phyloP scores from a whole-genome alignment of 2,888 invertebrate species.

The Dryocosmus kuriphilus region DNA sequence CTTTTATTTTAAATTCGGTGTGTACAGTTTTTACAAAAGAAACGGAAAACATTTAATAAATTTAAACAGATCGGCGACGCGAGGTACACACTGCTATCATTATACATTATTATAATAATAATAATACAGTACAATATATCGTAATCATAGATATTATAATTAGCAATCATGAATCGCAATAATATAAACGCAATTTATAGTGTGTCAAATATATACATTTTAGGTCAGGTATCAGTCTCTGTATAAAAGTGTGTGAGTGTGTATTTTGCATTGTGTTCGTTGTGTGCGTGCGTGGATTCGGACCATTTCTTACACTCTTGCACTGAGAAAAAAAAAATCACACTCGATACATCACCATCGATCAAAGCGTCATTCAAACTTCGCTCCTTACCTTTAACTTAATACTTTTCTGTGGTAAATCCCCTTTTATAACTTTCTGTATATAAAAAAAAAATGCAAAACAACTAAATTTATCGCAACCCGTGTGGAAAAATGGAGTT shows the following conservation, averaged over 20 bases:
- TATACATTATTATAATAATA: conserved; percentile 60
- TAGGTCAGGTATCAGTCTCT: conserved; percentile 72
- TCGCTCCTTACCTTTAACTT: conserved; percentile 3
- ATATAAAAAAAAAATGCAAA: not conserved
- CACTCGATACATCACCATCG: conserved; percentile 36
- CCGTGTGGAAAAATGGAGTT: too few relatives aligned
- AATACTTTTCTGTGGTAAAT: conserved; percentile 11
- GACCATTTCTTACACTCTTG: conserved; percentile 18
- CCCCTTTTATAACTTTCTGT: not conserved
- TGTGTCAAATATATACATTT: conserved; percentile 67
- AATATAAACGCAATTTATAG: conserved; percentile 61
- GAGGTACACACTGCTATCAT: conserved; percentile 55
- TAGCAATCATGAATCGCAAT: conserved; percentile 56
- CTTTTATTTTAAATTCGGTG: conserved; percentile 69
- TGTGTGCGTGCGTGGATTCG: conserved; percentile 1
- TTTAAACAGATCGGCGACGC: conserved; percentile 52
- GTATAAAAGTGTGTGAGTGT: conserved; percentile 67
- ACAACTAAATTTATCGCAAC: not conserved
- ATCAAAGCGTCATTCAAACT: conserved; percentile 33
- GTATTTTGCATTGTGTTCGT: conserved; percentile 19
- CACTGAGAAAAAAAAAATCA: conserved; percentile 28
- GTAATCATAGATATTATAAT: conserved; percentile 60
- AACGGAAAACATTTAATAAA: conserved; percentile 69
- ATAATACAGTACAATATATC: conserved; percentile 51
- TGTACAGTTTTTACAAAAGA: conserved; percentile 73